Conservation (phyloP, 2,113 vertebrate species). For the Sula dactylatra region DNA sequence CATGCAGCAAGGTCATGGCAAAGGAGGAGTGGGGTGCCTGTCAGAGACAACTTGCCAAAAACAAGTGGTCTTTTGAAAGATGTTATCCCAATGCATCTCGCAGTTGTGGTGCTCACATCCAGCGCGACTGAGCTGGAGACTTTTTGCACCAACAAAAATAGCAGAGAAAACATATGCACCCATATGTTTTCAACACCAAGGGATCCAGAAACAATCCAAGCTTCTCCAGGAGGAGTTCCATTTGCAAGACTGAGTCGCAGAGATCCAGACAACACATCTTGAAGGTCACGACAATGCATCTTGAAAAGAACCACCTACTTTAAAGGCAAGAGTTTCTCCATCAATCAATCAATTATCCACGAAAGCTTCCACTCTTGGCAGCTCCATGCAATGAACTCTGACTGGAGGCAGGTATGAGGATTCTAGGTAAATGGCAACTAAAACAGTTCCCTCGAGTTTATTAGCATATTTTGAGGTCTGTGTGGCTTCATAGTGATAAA, state of each 20-base stretch:
- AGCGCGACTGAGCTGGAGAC: not conserved
- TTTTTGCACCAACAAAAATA: not conserved
- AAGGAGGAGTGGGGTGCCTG: not conserved
- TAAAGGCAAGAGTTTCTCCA: not conserved
- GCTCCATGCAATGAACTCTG: not conserved
- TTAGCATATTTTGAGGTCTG: not conserved
- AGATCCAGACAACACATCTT: not conserved
- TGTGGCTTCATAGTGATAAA: not conserved
- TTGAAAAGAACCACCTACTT: not conserved
- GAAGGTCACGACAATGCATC: not conserved
- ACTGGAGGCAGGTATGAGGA: not conserved
- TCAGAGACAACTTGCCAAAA: not conserved
- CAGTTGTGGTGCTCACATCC: not conserved
- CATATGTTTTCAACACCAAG: not conserved
- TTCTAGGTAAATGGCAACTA: not conserved
- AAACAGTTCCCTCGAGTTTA: not conserved
- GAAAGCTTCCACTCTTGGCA: not conserved
- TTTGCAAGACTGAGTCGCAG: not conserved
- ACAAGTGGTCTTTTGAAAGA: not conserved
- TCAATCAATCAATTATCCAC: not conserved
- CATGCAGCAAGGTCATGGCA: fast-evolving
- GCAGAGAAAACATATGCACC: not conserved
- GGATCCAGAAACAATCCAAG: not conserved
- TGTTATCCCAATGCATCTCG: not conserved
- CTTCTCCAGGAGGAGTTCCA: not conserved